These are phyloP conservation scores for Cetonia aurata DNA, from an alignment of 2,888 invertebrate genomes.

Conservation along the genomic window DNA sequence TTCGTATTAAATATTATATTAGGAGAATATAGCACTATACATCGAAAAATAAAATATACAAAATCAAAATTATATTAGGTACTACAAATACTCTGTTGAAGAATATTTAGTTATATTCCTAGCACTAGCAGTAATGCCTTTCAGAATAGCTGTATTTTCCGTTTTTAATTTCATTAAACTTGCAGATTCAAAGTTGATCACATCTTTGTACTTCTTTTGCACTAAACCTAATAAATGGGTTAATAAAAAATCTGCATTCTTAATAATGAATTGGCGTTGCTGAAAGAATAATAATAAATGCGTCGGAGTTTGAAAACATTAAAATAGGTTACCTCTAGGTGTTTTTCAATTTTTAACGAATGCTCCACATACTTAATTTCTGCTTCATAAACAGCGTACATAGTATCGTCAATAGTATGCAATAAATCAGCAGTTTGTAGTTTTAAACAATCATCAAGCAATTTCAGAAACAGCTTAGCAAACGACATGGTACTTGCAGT, in stretches of 20 bases:
- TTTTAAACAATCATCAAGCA: constrained; percentile 82
- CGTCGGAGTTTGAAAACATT: background rate
- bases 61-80: background rate
- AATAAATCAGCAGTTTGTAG: constrained; percentile 82
- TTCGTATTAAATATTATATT: no score
- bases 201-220: constrained; percentile 73
- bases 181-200: constrained; percentile 72
- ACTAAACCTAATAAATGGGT: constrained; percentile 75
- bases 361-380: constrained; percentile 77
- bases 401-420: constrained; percentile 78
- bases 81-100: constrained; percentile 59
- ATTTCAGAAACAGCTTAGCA: constrained; percentile 79
- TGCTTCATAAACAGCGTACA: constrained; percentile 80
- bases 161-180: constrained; percentile 69
- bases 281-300: constrained; percentile 53
- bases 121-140: constrained; percentile 70
- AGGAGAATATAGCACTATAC: no score
- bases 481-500: constrained; percentile 87
- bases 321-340: constrained; percentile 67
- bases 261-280: constrained; percentile 69
- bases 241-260: constrained; percentile 80
- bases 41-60: no score
- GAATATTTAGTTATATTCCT: constrained; percentile 77
- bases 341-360: constrained; percentile 70
- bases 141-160: constrained; percentile 70